Evolutionary conservation across 2,888 invertebrate genomes (phyloP).

Genomic region (Drosophila limbata): DNA sequence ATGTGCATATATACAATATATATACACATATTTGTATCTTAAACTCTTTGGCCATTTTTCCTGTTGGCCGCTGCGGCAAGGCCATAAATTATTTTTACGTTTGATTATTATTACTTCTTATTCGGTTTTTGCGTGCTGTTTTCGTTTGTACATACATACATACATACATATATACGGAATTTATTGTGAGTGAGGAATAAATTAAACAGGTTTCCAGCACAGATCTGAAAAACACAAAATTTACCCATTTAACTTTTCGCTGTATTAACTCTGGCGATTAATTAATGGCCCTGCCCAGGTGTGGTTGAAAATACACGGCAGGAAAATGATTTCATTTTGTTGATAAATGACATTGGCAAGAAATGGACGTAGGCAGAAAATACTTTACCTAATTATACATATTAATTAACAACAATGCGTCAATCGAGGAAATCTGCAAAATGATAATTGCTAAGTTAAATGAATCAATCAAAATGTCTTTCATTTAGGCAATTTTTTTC

Average conservation of each 20-base stretch:
- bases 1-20: neutral
- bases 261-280: slow-evolving; percentile 34
- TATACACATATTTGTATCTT: slow-evolving; percentile 16
- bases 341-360: slow-evolving; percentile 29
- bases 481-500: neutral
- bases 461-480: slow-evolving; percentile 1
- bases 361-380: neutral
- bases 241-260: slow-evolving; percentile 19
- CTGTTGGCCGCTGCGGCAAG: slow-evolving; percentile 59
- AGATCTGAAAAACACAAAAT: slow-evolving; percentile 39
- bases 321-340: slow-evolving; percentile 2
- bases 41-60: slow-evolving; percentile 49
- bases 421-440: neutral
- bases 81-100: slow-evolving; percentile 78
- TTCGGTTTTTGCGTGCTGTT: slow-evolving; percentile 59
- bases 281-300: slow-evolving; percentile 52
- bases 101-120: slow-evolving; percentile 77
- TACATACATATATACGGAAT: slow-evolving; percentile 33
- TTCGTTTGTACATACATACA: slow-evolving; percentile 36
- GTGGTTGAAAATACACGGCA: slow-evolving; percentile 13
- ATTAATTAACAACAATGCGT: slow-evolving; percentile 8
- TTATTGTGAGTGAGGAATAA: slow-evolving; percentile 74
- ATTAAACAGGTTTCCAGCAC: slow-evolving; percentile 63
- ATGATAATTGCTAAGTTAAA: neutral
- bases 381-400: neutral